Evolutionary conservation across 2,888 invertebrate genomes (phyloP).

Genomic region (Zaprionus obscuricornis): DNA sequence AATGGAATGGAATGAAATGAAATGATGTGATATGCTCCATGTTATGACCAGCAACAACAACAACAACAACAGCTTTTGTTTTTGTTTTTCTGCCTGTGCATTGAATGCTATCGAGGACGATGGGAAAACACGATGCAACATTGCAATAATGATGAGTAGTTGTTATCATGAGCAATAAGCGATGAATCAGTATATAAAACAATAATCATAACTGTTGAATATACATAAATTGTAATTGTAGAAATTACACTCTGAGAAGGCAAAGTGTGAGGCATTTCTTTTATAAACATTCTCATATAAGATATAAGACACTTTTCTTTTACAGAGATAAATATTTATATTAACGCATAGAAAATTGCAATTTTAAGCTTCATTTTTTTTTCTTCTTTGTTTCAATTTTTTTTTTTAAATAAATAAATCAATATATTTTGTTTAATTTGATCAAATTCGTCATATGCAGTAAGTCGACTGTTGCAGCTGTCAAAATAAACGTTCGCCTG

Average conservation of each 20-base stretch:
- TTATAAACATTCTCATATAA: no score
- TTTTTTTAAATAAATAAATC: no score
- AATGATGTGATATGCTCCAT: conserved; percentile 30
- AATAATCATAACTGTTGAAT: conserved; percentile 23
- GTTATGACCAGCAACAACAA: conserved; percentile 26
- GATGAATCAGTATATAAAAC: conserved; percentile 35
- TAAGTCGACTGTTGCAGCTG: no score
- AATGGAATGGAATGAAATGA: conserved; percentile 51
- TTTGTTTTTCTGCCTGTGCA: conserved; percentile 69
- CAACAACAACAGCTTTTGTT: conserved; percentile 56
- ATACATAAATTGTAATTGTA: conserved; percentile 10
- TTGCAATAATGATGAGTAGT: conserved; percentile 37
- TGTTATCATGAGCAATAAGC: conserved; percentile 39
- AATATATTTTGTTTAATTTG: no score
- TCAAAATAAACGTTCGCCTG: conserved; percentile 25
- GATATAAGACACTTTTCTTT: no score
- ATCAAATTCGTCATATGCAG: no score
- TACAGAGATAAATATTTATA: no score
- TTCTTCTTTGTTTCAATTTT: no score
- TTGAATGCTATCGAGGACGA: conserved; percentile 42
- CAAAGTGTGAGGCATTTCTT: no score
- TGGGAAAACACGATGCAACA: conserved; percentile 21
- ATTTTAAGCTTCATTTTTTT: no score
- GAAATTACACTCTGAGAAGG: no score
- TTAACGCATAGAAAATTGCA: no score